Evolutionary conservation across 1,140 invertebrate genomes (phyloP).

Genomic region (Drosophila ercepeae): DNA sequence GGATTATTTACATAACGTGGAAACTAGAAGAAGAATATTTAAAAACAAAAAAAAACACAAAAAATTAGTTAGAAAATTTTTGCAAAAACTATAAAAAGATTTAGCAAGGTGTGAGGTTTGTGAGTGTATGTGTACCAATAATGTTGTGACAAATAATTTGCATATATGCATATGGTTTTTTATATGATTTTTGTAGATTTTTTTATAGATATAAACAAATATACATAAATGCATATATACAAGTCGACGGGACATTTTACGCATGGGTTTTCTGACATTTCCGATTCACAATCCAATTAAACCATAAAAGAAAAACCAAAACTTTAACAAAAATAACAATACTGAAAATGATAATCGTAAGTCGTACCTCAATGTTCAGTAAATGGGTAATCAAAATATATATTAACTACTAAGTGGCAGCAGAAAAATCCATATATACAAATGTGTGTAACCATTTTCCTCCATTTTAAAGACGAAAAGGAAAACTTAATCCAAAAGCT

Average conservation of each 20-base stretch:
- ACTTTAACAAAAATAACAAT: slow-evolving; percentile 52
- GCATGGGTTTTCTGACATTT: slow-evolving; percentile 35
- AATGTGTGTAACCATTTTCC: not conserved
- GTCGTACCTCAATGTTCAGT: slow-evolving; percentile 80
- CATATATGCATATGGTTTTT: slow-evolving; percentile 54
- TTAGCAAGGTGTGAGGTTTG: too few relatives aligned
- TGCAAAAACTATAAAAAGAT: slow-evolving; percentile 31
- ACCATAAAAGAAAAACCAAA: slow-evolving; percentile 53
- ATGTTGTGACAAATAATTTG: slow-evolving; percentile 81
- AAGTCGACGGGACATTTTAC: slow-evolving; percentile 30
- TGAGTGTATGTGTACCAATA: slow-evolving; percentile 44
- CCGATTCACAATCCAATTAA: slow-evolving; percentile 39
- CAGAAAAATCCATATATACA: slow-evolving; percentile 12
- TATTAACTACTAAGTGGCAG: slow-evolving; percentile 19
- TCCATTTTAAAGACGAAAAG: slow-evolving; percentile 6
- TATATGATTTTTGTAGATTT: slow-evolving; percentile 53
- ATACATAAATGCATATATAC: slow-evolving; percentile 44
- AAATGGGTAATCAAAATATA: slow-evolving; percentile 46
- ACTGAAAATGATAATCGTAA: slow-evolving; percentile 79
- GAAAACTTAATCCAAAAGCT: slow-evolving; percentile 3
- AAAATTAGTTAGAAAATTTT: slow-evolving; percentile 68
- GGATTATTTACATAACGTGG: slow-evolving; percentile 51
- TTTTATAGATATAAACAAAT: slow-evolving; percentile 47
- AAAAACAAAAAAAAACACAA: slow-evolving; percentile 33
- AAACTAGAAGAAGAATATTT: slow-evolving; percentile 7